phyloP scores from a whole-genome alignment of 1,140 invertebrate genomes.

The Choristoneura fumiferana region DNA sequence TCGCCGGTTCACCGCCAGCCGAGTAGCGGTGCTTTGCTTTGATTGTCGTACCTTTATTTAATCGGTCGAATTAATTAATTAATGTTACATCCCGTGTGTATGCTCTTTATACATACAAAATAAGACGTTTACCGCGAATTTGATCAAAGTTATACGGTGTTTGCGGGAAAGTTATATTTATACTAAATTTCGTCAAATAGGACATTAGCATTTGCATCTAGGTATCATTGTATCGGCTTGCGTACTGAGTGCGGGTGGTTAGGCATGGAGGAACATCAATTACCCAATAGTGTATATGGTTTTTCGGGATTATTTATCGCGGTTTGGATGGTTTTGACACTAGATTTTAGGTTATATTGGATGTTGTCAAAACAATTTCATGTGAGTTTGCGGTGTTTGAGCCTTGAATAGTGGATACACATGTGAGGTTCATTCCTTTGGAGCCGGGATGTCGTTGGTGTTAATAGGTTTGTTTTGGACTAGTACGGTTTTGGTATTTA shows the following conservation, averaged over 20 bases:
- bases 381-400: conserved; percentile 26
- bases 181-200: conserved; percentile 76
- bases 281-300: conserved; percentile 27
- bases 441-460: conserved; percentile 8
- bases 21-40: conserved; percentile 79
- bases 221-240: conserved; percentile 75
- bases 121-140: conserved; percentile 15
- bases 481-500: conserved; percentile 26
- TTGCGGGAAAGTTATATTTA: conserved; percentile 56
- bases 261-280: conserved; percentile 41
- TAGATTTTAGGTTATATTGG: conserved; percentile 76
- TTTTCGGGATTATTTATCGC: conserved; percentile 43
- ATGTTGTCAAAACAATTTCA: conserved; percentile 76
- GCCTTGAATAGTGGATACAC: background rate
- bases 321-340: conserved; percentile 57
- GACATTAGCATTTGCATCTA: conserved; percentile 76
- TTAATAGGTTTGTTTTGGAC: conserved; percentile 3
- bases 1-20: conserved; percentile 78
- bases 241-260: conserved; percentile 63
- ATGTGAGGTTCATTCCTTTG: background rate
- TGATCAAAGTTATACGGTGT: conserved; percentile 26
- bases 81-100: conserved; percentile 36
- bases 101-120: conserved; percentile 18
- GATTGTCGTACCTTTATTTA: conserved; percentile 79
- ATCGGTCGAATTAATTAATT: conserved; percentile 76